These are phyloP conservation scores for Sula dactylatra DNA, from an alignment of 2,113 vertebrate species.

Conservation along the genomic window DNA sequence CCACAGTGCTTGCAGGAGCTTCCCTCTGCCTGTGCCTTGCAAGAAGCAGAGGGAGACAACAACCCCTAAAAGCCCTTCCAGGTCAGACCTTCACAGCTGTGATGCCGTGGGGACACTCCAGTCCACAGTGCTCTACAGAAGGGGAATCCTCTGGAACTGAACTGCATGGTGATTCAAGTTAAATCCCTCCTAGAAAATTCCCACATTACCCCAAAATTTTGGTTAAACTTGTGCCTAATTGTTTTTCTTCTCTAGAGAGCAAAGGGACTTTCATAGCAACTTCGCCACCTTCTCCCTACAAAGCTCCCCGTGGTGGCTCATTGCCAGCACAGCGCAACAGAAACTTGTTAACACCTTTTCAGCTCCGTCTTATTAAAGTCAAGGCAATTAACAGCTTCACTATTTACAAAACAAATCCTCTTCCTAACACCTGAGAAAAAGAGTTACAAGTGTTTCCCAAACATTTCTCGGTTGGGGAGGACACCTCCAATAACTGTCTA, in stretches of 20 bases:
- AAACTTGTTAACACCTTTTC: constrained; percentile 43
- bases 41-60: background rate
- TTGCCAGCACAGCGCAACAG: background rate
- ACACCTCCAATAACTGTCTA: background rate
- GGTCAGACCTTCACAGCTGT: background rate
- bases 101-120: background rate
- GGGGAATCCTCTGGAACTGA: background rate
- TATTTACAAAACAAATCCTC: constrained; percentile 67
- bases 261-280: background rate
- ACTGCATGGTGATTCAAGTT: background rate
- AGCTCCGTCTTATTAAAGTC: constrained; percentile 36
- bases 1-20: background rate
- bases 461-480: background rate
- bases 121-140: accelerated
- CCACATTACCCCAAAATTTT: background rate
- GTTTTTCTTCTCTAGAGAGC: background rate
- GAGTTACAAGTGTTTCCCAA: constrained; percentile 49
- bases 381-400: constrained; percentile 35
- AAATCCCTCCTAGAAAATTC: background rate
- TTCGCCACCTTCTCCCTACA: background rate
- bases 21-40: background rate
- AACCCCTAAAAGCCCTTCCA: background rate
- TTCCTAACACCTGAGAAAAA: constrained; percentile 52
- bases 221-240: background rate
- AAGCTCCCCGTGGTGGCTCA: background rate